A percentile compares a stretch with the other conserved stretches of the same genome.
Evolutionary conservation across 2,797 vertebrate species (phyloP).

Genomic region (Pempheris klunzingeri): DNA sequence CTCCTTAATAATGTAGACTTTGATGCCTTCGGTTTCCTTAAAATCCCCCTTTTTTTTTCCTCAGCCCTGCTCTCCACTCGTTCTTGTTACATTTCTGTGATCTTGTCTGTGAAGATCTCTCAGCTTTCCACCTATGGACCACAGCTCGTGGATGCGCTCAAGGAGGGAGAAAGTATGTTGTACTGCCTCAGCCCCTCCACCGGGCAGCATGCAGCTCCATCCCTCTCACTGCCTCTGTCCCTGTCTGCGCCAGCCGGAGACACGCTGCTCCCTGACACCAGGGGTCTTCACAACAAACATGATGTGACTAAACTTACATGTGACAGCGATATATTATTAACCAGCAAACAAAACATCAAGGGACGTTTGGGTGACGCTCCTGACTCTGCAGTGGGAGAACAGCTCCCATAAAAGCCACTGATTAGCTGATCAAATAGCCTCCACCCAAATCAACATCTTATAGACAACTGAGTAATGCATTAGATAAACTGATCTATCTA

Average conservation of each 20-base stretch:
- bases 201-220: slow-evolving; percentile 69
- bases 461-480: slow-evolving; percentile 1
- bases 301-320: slow-evolving; percentile 25
- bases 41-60: slow-evolving; percentile 42
- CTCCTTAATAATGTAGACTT: slow-evolving; percentile 72
- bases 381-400: not conserved
- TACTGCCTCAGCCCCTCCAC: slow-evolving; percentile 65
- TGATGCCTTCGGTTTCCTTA: slow-evolving; percentile 67
- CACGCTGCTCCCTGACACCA: slow-evolving; percentile 54
- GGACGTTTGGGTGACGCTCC: not conserved
- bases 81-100: slow-evolving; percentile 69
- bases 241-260: slow-evolving; percentile 48
- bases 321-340: not conserved
- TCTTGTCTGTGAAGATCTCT: slow-evolving; percentile 57
- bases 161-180: slow-evolving; percentile 70
- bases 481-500: no score
- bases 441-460: slow-evolving; percentile 15
- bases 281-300: slow-evolving; percentile 26
- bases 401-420: not conserved
- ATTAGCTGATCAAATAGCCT: slow-evolving; percentile 15
- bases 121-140: slow-evolving; percentile 59
- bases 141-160: slow-evolving; percentile 63
- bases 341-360: not conserved
- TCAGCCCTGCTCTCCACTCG: slow-evolving; percentile 50
- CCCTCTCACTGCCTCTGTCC: slow-evolving; percentile 41